Evolutionary conservation across 2,113 vertebrate genomes (phyloP).

Genomic region (Thalassarche chlororhynchos): DNA sequence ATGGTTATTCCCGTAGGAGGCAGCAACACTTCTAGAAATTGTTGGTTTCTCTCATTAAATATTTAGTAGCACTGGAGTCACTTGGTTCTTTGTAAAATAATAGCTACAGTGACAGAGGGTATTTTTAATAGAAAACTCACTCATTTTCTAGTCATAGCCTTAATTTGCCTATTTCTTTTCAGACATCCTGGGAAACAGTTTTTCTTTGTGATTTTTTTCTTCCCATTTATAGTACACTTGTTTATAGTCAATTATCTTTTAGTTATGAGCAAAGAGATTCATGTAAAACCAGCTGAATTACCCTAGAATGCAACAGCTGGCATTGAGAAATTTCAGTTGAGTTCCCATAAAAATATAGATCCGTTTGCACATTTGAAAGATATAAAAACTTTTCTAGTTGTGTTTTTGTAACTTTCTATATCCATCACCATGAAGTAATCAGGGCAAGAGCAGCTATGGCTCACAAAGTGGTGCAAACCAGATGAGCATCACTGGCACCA

Average conservation of each 20-base stretch:
- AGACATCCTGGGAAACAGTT: background rate
- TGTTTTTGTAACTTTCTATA: background rate
- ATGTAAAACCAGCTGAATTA: conserved; percentile 7
- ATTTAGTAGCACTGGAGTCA: conserved; percentile 25
- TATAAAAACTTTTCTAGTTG: background rate
- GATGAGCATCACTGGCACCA: background rate
- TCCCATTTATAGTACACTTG: background rate
- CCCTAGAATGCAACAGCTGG: background rate
- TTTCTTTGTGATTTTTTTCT: background rate
- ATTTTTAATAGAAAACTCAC: conserved; percentile 28
- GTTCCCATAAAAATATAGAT: conserved; percentile 20
- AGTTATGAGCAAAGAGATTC: conserved; percentile 21
- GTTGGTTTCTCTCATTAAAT: conserved; percentile 37
- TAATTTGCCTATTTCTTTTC: conserved; percentile 28
- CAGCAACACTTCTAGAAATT: conserved; percentile 1
- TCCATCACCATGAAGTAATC: background rate
- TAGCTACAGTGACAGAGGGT: background rate
- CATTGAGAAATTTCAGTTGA: background rate
- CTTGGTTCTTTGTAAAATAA: conserved; percentile 24
- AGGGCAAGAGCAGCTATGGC: background rate
- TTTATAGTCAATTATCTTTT: conserved; percentile 58
- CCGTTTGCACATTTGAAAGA: background rate
- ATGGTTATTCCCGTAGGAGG: background rate
- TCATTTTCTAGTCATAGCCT: conserved; percentile 20
- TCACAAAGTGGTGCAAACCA: background rate